Base-by-base conservation (phyloP, 2,113 vertebrate species). In the Platanista minor region DNA sequence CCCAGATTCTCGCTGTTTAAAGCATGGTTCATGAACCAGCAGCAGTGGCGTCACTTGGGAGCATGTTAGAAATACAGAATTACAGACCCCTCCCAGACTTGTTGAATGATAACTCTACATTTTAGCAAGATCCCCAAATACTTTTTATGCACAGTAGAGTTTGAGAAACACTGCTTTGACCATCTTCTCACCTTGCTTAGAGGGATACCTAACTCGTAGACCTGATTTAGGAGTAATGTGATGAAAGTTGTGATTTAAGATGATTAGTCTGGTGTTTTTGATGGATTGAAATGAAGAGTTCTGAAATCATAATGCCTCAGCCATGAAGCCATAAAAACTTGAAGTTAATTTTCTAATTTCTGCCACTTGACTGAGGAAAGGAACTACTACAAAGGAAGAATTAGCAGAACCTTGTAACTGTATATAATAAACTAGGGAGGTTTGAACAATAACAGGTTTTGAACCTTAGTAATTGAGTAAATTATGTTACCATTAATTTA, bases 341-440 rank as follows among this genome's bases (percentile, higher is more conserved):
- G 33, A 71, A 88, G 25, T 93, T 91, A 62, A 57, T 84, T 95
- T 87, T 72, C n/a, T 78, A 21, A 84, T 87, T 91, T 95, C 46
- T 84, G 33, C 21, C 78, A 33, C 46, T 85, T 91, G 21, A 91
- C 6, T 71, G 54, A 84, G 81, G 39, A 90, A 59, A 39, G 10
- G 46, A 41, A 17, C 31, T 80, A 20, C 93, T 93, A 57, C 18
- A 87, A 33, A 88, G 78, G 69, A 91, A 78, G 82, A 69, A 43
- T 57, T 88, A n/a, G 23, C 54, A 80, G 71, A 13, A 54, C 41
- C 59, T 91, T 71, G 12, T 93, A 88, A 84, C 31, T 29, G 13
- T 33, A 66, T 94, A 49, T 39, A 57, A 80, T 46, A 91, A 46
- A 61, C 41, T 43, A 87, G 8, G 41, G 52, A 93, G 29, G 15